phyloP scores from a whole-genome alignment of 2,888 invertebrate species.

The Meganola albula region DNA sequence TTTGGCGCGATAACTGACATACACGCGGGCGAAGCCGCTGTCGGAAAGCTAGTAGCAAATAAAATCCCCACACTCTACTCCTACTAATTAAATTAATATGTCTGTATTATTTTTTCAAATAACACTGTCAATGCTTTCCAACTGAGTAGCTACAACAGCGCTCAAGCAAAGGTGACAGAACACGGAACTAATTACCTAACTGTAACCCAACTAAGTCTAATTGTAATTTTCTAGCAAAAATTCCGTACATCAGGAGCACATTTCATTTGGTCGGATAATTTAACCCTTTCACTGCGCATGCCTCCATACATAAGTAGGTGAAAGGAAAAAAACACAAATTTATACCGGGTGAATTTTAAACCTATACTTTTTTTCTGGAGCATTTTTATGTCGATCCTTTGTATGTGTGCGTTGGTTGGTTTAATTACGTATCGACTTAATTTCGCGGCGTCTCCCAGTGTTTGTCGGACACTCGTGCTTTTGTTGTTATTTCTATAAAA shows the following conservation, averaged over 20 bases:
- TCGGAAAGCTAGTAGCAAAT: too few species aligned
- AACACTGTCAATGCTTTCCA: too few species aligned
- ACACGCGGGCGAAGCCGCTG: too few species aligned
- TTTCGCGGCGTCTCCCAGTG: conserved; percentile 62
- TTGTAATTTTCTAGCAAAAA: conserved; percentile 6
- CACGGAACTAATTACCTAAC: conserved; percentile 44
- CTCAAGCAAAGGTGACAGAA: conserved; percentile 39
- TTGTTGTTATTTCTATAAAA: conserved; percentile 31
- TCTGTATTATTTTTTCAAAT: too few species aligned
- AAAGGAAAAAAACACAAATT: conserved; percentile 76
- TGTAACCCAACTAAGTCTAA: conserved; percentile 31
- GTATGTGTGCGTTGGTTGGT: conserved; percentile 72
- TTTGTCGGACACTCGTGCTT: conserved; percentile 46
- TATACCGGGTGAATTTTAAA: conserved; percentile 78
- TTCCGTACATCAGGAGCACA: conserved; percentile 3
- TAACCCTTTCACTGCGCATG: conserved; percentile 77
- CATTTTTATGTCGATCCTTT: conserved; percentile 75
- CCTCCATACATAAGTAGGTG: conserved; percentile 71
- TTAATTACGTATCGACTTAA: conserved; percentile 79
- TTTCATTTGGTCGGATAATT: conserved; percentile 28
- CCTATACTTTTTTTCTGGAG: conserved; percentile 74
- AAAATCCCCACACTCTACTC: too few species aligned
- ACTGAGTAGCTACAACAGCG: conserved; percentile 32
- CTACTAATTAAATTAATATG: too few species aligned
- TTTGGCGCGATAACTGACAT: too few species aligned